phyloP scores from a whole-genome alignment of 2,113 vertebrate genomes.

The Elanus axillaris region DNA sequence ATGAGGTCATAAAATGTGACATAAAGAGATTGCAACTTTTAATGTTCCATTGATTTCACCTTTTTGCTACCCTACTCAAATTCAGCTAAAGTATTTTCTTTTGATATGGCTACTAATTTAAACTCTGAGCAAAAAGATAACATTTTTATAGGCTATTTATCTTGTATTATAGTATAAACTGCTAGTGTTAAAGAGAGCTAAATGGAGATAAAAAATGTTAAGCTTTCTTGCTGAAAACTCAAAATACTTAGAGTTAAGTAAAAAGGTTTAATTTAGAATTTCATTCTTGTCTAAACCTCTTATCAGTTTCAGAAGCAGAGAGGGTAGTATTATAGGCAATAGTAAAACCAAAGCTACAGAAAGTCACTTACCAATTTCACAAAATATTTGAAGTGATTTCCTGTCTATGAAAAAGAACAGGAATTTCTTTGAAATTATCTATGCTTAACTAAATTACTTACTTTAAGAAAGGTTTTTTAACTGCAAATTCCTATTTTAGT shows the following conservation, averaged over 20 bases:
- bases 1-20: slow-evolving; percentile 61
- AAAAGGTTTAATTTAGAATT: background rate
- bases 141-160: background rate
- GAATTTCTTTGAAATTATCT: background rate
- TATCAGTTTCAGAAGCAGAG: background rate
- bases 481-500: background rate
- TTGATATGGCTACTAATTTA: slow-evolving; percentile 26
- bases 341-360: background rate
- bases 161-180: background rate
- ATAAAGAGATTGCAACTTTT: slow-evolving; percentile 58
- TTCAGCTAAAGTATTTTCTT: slow-evolving; percentile 31
- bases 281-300: background rate
- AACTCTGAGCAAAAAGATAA: background rate
- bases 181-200: background rate
- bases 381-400: background rate
- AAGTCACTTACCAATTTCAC: background rate
- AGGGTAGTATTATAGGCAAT: background rate
- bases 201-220: background rate
- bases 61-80: slow-evolving; percentile 56
- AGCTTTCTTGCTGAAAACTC: background rate
- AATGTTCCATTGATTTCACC: slow-evolving; percentile 63
- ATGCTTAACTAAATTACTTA: background rate
- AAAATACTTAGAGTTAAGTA: background rate
- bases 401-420: background rate
- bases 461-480: background rate